These are phyloP conservation scores for Pocillopora verrucosa DNA, from an alignment of 64 coral and sea anemone genomes.

Conservation along the genomic window DNA sequence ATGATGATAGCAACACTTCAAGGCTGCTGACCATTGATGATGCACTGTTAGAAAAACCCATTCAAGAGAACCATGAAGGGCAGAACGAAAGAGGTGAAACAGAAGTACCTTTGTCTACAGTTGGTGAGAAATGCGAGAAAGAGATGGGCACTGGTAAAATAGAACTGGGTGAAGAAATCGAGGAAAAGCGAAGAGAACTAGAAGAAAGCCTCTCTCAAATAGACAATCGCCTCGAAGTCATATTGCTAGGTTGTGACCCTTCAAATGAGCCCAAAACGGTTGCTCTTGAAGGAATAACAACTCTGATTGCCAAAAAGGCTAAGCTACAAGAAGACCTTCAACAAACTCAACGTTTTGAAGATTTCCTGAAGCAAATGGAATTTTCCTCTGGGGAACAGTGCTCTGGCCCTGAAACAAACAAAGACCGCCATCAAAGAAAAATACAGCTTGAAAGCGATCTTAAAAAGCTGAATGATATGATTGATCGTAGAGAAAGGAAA, in stretches of 20 bases:
- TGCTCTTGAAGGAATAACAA: constrained; percentile 1
- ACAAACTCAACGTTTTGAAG: too few relatives aligned
- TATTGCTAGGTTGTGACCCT: background rate
- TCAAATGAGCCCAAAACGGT: background rate
- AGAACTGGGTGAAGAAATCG: background rate
- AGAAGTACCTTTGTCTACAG: background rate
- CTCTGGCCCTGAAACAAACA: background rate
- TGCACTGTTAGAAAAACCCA: background rate
- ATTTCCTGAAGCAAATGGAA: constrained; percentile 8
- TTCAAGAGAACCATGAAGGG: background rate
- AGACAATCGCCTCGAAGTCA: constrained; percentile 5
- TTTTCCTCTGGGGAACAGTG: constrained; percentile 4
- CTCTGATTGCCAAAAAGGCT: constrained; percentile 33
- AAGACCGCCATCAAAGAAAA: background rate
- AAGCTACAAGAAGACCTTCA: constrained; percentile 23
- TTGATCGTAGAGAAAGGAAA: constrained; percentile 15
- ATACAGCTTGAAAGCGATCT: background rate
- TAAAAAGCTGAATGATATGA: constrained; percentile 15
- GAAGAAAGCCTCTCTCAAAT: background rate
- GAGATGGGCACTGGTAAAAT: background rate
- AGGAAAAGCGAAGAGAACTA: constrained; percentile 10
- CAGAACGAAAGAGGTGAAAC: background rate
- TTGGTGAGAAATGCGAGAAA: background rate
- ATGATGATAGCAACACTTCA: constrained; percentile 13
- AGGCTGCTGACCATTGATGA: background rate